Percentiles rank a stretch among this genome's conserved stretches.
phyloP scores from a whole-genome alignment of 2,113 vertebrate species.

The Lanius ludovicianus region DNA sequence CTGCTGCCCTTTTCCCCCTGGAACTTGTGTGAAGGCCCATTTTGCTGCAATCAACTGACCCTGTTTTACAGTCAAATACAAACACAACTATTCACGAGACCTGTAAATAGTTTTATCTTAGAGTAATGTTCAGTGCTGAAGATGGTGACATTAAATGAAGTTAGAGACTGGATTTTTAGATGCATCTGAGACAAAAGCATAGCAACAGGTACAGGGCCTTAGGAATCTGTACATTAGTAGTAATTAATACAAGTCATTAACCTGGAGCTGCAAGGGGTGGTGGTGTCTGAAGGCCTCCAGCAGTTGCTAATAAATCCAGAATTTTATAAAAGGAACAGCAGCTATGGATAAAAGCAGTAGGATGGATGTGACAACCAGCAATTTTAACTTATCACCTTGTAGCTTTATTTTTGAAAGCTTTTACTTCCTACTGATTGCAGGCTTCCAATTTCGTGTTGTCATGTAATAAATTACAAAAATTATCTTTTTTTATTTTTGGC shows the following conservation, averaged over 20 bases:
- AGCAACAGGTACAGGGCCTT: background rate
- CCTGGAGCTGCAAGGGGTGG: background rate
- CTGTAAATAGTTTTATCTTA: background rate
- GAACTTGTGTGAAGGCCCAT: background rate
- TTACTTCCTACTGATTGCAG: constrained; percentile 62
- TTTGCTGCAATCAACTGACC: background rate
- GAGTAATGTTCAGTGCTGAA: background rate
- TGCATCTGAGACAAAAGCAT: background rate
- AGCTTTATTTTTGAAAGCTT: constrained; percentile 61
- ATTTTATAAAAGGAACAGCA: constrained; percentile 29
- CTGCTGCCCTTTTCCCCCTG: background rate
- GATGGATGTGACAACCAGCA: constrained; percentile 45
- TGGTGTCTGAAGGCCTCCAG: background rate
- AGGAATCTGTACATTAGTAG: background rate
- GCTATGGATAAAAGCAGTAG: constrained; percentile 49
- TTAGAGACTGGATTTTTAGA: background rate
- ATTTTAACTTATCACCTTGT: constrained; percentile 59
- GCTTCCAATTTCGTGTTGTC: constrained; percentile 57
- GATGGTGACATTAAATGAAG: background rate
- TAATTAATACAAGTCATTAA: constrained; percentile 40
- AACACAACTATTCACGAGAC: background rate
- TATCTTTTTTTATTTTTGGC: background rate
- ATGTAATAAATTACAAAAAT: constrained; percentile 48
- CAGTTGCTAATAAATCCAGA: background rate
- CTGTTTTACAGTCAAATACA: background rate